Base-by-base conservation (phyloP, 2,113 vertebrate genomes). In the Scomber japonicus region DNA sequence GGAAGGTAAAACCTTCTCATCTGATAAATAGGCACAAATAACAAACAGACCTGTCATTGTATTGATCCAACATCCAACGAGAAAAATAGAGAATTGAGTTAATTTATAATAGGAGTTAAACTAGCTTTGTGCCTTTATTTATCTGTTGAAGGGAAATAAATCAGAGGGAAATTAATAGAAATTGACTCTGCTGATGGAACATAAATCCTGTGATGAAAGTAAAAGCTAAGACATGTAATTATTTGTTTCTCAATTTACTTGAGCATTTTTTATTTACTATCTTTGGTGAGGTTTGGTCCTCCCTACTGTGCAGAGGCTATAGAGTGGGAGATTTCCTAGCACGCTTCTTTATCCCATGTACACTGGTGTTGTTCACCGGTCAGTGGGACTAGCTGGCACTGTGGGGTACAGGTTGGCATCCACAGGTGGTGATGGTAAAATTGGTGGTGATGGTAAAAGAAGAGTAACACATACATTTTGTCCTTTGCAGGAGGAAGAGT, bases 401-500 rank as follows among this genome's bases (percentile, higher is more conserved):
- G 80, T 30, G 11, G 80, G 82, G 78, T 63, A 71, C 74, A 74
- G 64, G 75, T 70, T 79, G 64, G 66, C 53, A 53, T 78, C 15
- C 76, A 77, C 68, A 65, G 24, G 77, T 74, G 70, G 71, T 83
- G 79, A 35, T 62, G 45, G 11, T 12, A 24, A n/a, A 60, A 46
- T 21, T 46, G 11, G 35, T 45, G 27, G 45, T 8, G 5, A 27
- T 35, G 19, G 19, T 48, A 21, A 84, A 86, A 46, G 21, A 7
- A 70, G 21, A 66, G 56, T 92, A 81, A 92, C 30, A 1, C 17
- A 27, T 35, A 68, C 3, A 56, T 83, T 89, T 87, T 86, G 59
- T 86, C 90, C 75, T 92, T 93, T 92, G 71, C 94, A 95, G 95
- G 95, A 93, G 86, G 93, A 93, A 74, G 87, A 81, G 75, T 49